Conservation (phyloP, 2,797 vertebrate species). For the Phataginus tetradactyla region DNA sequence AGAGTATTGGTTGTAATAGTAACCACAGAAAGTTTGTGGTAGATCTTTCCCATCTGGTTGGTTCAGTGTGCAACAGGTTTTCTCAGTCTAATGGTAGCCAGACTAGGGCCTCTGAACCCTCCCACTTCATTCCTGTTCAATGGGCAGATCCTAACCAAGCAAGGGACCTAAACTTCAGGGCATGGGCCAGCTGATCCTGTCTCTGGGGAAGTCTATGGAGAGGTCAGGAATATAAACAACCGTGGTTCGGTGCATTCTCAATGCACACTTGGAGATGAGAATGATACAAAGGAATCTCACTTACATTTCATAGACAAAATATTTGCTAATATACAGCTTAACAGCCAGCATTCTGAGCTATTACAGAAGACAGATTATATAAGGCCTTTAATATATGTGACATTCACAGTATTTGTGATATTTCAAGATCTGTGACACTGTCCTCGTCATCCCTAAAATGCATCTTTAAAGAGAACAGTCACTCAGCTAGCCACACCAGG, state of each 20-base stretch:
- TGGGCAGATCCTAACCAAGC: neutral
- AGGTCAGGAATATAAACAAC: neutral
- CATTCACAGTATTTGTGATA: neutral
- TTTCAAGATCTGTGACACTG: neutral
- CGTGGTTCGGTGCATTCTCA: neutral
- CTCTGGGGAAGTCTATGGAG: neutral
- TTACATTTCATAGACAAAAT: neutral
- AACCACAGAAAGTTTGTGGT: neutral
- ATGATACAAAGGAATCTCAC: neutral
- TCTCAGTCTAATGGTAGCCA: neutral
- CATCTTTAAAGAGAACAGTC: neutral
- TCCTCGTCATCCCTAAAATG: neutral
- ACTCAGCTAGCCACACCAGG: neutral
- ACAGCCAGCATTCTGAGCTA: neutral
- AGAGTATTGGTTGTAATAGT: neutral
- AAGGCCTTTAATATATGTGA: neutral
- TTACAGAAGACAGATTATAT: neutral
- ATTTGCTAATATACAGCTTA: neutral
- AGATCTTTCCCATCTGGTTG: neutral
- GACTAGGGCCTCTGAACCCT: neutral
- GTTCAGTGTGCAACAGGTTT: neutral
- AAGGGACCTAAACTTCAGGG: neutral
- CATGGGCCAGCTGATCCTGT: neutral
- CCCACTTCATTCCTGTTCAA: neutral
- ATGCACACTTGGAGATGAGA: neutral